Conservation (phyloP, 2,888 invertebrate species). For the Drosophila limbata region DNA sequence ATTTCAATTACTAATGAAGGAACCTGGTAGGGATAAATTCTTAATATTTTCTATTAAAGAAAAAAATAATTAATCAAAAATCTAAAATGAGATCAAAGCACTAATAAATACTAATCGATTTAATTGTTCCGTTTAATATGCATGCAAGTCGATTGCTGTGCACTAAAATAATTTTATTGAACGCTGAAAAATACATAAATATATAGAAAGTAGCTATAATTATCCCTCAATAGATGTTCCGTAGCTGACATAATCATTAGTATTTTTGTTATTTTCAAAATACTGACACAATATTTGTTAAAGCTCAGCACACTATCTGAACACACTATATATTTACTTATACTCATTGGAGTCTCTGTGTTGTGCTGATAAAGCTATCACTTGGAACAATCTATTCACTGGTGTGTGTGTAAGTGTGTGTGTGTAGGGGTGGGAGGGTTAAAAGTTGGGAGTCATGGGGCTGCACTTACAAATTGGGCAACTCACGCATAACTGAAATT, state of each 20-base stretch:
- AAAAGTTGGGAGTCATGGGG: neutral
- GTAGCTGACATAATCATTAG: neutral
- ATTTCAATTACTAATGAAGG: no score
- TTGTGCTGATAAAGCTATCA: conserved; percentile 25
- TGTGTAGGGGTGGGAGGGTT: neutral
- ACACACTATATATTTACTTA: neutral
- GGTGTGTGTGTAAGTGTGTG: neutral
- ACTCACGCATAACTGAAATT: conserved; percentile 52
- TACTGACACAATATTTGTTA: conserved; percentile 5
- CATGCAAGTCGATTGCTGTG: no score
- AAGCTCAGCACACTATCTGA: neutral
- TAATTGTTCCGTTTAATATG: no score
- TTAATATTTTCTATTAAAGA: no score
- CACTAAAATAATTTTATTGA: neutral
- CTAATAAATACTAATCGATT: no score
- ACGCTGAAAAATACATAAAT: neutral
- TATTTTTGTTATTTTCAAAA: neutral
- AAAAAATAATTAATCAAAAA: no score
- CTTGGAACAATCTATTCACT: conserved; percentile 1
- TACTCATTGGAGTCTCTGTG: conserved; percentile 4
- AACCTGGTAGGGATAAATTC: no score
- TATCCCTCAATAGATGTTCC: neutral
- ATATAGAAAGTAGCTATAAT: neutral
- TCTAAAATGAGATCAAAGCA: no score
- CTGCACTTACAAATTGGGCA: conserved; percentile 42